Evolutionary conservation across 2,888 invertebrate species (phyloP).

Genomic region (Drosophila kuntzei): DNA sequence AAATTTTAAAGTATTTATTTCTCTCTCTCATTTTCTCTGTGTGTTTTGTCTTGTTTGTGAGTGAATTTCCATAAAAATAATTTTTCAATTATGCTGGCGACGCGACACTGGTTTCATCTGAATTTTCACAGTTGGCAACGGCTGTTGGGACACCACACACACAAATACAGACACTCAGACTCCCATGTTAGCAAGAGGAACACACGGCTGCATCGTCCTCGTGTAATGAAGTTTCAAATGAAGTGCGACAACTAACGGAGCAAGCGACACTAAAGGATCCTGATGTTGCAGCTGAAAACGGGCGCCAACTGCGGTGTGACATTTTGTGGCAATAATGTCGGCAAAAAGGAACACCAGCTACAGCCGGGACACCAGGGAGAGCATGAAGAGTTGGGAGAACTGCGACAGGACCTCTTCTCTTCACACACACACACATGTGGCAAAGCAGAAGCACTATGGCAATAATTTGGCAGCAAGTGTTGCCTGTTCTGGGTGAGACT

Average conservation of each 20-base stretch:
- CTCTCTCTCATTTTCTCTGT: not conserved
- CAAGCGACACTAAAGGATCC: conserved; percentile 50
- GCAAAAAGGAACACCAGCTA: conserved; percentile 19
- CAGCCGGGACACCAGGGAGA: not conserved
- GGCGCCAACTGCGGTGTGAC: conserved; percentile 73
- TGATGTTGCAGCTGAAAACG: conserved; percentile 21
- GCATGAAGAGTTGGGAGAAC: conserved; percentile 4
- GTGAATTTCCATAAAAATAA: conserved; percentile 72
- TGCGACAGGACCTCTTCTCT: conserved; percentile 8
- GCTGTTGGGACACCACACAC: conserved; percentile 37
- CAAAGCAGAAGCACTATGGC: conserved; percentile 45
- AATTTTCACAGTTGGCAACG: conserved; percentile 57
- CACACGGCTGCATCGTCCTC: conserved; percentile 37
- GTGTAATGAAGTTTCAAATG: conserved; percentile 79
- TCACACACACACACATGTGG: conserved; percentile 43
- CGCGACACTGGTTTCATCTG: conserved; percentile 53
- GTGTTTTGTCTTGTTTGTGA: conserved; percentile 23
- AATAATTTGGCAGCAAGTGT: conserved; percentile 76
- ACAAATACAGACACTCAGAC: not conserved
- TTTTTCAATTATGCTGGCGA: conserved; percentile 71
- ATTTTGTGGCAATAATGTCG: conserved; percentile 77
- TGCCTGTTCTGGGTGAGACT: conserved; percentile 30
- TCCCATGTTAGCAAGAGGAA: not conserved
- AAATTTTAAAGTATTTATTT: conserved; percentile 71
- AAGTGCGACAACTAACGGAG: conserved; percentile 79